A percentile compares a stretch with the other conserved stretches of the same genome.
phyloP scores from a whole-genome alignment of 2,113 vertebrate genomes.

The Petroica traversi region DNA sequence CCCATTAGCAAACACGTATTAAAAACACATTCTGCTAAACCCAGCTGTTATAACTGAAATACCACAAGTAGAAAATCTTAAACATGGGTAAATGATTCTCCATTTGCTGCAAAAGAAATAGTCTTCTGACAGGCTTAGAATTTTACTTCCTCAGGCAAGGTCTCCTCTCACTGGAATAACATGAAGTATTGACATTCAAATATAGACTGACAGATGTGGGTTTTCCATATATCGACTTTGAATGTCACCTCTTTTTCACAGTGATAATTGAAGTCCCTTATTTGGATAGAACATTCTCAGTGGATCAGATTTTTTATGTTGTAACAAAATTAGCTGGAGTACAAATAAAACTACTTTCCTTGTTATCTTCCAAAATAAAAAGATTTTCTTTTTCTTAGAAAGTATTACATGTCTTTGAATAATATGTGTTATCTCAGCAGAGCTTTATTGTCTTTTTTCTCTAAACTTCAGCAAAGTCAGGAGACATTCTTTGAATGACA shows the following conservation, averaged over 20 bases:
- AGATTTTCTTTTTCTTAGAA: not conserved
- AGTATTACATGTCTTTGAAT: not conserved
- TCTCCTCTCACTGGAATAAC: not conserved
- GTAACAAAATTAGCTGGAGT: not conserved
- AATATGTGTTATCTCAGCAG: not conserved
- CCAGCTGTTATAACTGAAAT: not conserved
- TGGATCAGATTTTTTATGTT: not conserved
- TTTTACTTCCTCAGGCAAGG: not conserved
- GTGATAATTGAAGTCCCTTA: not conserved
- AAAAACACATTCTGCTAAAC: not conserved
- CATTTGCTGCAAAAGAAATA: not conserved
- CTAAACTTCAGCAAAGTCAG: not conserved
- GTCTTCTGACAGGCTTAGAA: not conserved
- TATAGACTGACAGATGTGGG: not conserved
- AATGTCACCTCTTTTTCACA: constrained; percentile 7
- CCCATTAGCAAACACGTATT: not conserved
- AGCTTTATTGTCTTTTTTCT: not conserved
- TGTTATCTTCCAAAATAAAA: not conserved
- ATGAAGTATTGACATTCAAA: not conserved
- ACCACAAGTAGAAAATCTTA: not conserved
- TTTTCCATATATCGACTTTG: not conserved
- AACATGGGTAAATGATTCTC: not conserved
- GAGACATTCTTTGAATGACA: not conserved
- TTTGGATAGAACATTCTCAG: not conserved
- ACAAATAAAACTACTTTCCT: not conserved